These are phyloP conservation scores for Halichoerus grypus DNA, from an alignment of 2,113 vertebrate genomes.

Conservation along the genomic window DNA sequence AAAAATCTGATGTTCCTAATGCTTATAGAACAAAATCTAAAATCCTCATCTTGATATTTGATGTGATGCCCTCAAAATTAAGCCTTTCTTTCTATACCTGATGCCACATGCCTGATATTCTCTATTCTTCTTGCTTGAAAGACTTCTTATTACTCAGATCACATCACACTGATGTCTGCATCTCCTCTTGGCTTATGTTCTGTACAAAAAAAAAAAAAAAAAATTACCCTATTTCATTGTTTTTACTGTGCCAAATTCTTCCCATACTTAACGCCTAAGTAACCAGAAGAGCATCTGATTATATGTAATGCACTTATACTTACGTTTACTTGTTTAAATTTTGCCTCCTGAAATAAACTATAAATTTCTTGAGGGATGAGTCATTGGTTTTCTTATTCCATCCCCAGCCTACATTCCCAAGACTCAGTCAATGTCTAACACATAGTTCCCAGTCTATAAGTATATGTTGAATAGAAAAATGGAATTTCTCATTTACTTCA, in stretches of 20 bases:
- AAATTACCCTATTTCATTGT: background rate
- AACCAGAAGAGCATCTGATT: background rate
- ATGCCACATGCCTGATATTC: background rate
- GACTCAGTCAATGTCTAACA: background rate
- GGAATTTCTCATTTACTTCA: background rate
- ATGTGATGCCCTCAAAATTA: background rate
- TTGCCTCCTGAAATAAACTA: background rate
- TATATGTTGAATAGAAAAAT: background rate
- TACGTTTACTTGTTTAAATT: background rate
- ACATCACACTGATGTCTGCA: background rate
- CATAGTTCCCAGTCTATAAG: background rate
- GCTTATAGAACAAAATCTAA: background rate
- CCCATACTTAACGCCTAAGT: background rate
- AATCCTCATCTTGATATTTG: too few species aligned
- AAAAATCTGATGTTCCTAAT: background rate
- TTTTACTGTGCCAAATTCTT: background rate
- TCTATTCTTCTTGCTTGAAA: background rate
- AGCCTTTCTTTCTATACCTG: background rate
- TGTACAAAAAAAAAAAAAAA: background rate
- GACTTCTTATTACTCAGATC: background rate
- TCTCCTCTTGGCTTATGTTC: background rate
- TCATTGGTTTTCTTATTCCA: background rate
- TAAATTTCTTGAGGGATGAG: background rate
- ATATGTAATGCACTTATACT: background rate
- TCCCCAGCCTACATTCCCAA: background rate